phyloP scores from a whole-genome alignment of 1,140 invertebrate species.

The Trissolcus basalis region DNA sequence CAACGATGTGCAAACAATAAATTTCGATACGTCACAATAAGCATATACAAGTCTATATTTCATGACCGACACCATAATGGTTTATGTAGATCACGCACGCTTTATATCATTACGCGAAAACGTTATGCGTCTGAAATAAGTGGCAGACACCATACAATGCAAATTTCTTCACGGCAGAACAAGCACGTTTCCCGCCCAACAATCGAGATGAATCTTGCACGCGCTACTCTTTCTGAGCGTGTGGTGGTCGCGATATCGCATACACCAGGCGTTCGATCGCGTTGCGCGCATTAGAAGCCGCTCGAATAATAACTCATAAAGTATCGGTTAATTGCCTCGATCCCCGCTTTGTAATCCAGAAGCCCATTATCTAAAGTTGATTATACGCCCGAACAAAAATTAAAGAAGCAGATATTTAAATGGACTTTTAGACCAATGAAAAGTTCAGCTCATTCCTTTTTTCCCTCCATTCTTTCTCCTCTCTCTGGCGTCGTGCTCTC shows the following conservation, averaged over 20 bases:
- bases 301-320: constrained; percentile 50
- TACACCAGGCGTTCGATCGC: constrained; percentile 14
- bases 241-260: constrained; percentile 23
- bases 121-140: constrained; percentile 41
- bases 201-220: constrained; percentile 37
- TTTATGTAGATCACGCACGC: constrained; percentile 47
- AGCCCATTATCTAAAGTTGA: constrained; percentile 34
- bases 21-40: constrained; percentile 27
- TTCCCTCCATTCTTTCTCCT: too few species aligned
- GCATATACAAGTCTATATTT: constrained; percentile 32
- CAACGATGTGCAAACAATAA: constrained; percentile 23
- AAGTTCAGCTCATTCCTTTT: background rate
- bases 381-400: constrained; percentile 26
- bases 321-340: constrained; percentile 47
- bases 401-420: constrained; percentile 43
- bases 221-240: constrained; percentile 1
- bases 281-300: constrained; percentile 27
- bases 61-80: constrained; percentile 45
- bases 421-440: constrained; percentile 16
- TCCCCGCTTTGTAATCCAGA: constrained; percentile 37
- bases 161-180: constrained; percentile 44
- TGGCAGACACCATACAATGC: constrained; percentile 50
- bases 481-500: too few species aligned
- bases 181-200: constrained; percentile 39
- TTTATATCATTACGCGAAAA: constrained; percentile 43